Evolutionary conservation across 1,140 invertebrate species (phyloP), one percentile per base, ranked within the genome.

Genomic region (Sipha flava): DNA sequence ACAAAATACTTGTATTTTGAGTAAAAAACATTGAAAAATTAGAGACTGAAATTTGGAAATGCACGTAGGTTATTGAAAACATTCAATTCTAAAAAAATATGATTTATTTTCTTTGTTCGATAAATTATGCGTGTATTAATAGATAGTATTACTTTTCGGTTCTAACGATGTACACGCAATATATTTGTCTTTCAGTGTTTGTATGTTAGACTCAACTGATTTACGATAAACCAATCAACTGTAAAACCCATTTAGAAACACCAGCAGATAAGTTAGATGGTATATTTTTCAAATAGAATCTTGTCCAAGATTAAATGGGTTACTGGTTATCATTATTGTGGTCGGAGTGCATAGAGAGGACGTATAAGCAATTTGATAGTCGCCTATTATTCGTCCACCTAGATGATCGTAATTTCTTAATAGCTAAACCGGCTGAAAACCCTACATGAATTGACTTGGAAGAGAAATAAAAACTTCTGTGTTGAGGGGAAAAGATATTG

Each of bases 351-450:
- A 29, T 14, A 45, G 66, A 0, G 6, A 14, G 10, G 21, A 23
- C 18, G 37, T 43, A 40, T 43, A 68, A 43, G 64, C 26, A 47
- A 47, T 47, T 45, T 45, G 66, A 70, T 70, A 47, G 66, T 18
- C 26, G 43, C 14, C 66, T 29, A 70, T 70, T 47, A 70, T 70
- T 29, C 26, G 14, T 29, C 66, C 66, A 70, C 66, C 66, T 70
- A 70, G 64, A 45, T 45, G 16, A 40, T 29, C 37, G 64, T 68
- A 68, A 68, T 68, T 68, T 68, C 37, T 68, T 68, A 68, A 68
- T 68, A 68, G 37, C 40, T 16, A 16, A 12, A 26, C 64, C 37
- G 64, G 16, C 12, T 3, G 40, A 29, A 45, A 45, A 37, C 3
- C n/a, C n/a, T n/a, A n/a, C 6, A 64, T 37, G 59, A 64, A 64